These are phyloP conservation scores for Acrobasis suavella DNA, from an alignment of 2,888 invertebrate species.

Conservation along the genomic window DNA sequence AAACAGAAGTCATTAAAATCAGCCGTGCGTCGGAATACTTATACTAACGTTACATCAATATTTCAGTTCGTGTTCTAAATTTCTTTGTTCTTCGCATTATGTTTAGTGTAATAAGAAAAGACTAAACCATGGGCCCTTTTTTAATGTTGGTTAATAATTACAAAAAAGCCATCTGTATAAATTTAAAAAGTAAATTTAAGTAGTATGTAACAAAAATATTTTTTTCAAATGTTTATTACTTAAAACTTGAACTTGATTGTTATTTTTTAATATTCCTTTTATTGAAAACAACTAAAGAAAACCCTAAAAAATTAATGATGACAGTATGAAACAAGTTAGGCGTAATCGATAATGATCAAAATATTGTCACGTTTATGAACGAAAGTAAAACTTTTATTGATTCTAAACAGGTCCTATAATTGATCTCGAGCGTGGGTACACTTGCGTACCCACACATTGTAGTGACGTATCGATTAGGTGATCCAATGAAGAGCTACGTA, in stretches of 20 bases:
- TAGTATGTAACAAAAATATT: too few relatives aligned
- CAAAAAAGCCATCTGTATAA: not conserved
- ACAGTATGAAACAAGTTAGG: too few relatives aligned
- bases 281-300: too few relatives aligned
- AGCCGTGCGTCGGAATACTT: slow-evolving; percentile 39
- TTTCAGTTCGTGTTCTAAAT: slow-evolving; percentile 39
- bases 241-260: too few relatives aligned
- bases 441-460: slow-evolving; percentile 43
- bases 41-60: slow-evolving; percentile 44
- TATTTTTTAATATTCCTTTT: too few relatives aligned
- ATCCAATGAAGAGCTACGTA: slow-evolving; percentile 62
- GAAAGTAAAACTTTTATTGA: slow-evolving; percentile 27
- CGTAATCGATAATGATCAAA: not conserved
- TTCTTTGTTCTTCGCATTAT: slow-evolving; percentile 42
- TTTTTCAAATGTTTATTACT: too few relatives aligned
- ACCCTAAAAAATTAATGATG: too few relatives aligned
- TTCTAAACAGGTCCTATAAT: slow-evolving; percentile 26
- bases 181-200: too few relatives aligned
- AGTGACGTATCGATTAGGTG: slow-evolving; percentile 73
- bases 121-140: not conserved
- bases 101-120: slow-evolving; percentile 29
- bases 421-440: slow-evolving; percentile 32
- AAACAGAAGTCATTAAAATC: not conserved
- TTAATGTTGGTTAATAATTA: not conserved
- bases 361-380: slow-evolving; percentile 4